phyloP scores from a whole-genome alignment of 2,113 vertebrate genomes.

The Choloepus hoffmanni region DNA sequence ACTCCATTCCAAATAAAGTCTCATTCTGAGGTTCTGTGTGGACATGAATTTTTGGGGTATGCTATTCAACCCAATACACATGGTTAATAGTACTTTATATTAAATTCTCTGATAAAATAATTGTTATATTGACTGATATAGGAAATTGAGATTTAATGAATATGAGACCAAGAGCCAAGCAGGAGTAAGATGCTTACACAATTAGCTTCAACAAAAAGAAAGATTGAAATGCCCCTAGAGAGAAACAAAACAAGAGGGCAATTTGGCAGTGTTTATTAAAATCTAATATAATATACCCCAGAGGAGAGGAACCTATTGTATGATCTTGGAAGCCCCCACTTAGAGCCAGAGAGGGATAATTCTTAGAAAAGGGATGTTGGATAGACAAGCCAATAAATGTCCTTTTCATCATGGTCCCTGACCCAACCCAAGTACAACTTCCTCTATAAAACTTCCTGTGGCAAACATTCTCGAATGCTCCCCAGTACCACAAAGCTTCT shows the following conservation, averaged over 20 bases:
- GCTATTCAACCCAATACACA: not conserved
- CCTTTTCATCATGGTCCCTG: not conserved
- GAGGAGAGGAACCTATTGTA: slow-evolving; percentile 29
- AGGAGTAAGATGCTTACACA: slow-evolving; percentile 12
- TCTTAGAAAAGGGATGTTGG: slow-evolving; percentile 41
- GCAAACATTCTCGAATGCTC: not conserved
- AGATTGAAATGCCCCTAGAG: slow-evolving; percentile 39
- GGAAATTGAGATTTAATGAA: slow-evolving; percentile 39
- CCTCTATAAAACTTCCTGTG: not conserved
- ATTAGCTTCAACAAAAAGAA: slow-evolving; percentile 61
- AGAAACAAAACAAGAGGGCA: not conserved
- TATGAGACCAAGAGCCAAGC: slow-evolving; percentile 5
- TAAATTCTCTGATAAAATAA: slow-evolving; percentile 37
- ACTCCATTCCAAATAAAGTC: not conserved
- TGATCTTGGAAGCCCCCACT: slow-evolving; percentile 38
- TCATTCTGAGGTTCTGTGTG: not conserved
- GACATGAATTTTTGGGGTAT: not conserved
- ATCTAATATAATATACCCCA: not conserved
- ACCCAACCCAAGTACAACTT: not conserved
- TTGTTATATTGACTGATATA: not conserved
- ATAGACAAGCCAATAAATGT: slow-evolving; percentile 6
- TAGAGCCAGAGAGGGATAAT: not conserved
- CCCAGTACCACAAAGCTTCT: not conserved
- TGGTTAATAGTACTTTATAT: not conserved
- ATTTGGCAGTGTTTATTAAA: slow-evolving; percentile 57